Evolutionary conservation across 2,888 invertebrate genomes (phyloP).

Genomic region (Dorcus parallelipipedus): DNA sequence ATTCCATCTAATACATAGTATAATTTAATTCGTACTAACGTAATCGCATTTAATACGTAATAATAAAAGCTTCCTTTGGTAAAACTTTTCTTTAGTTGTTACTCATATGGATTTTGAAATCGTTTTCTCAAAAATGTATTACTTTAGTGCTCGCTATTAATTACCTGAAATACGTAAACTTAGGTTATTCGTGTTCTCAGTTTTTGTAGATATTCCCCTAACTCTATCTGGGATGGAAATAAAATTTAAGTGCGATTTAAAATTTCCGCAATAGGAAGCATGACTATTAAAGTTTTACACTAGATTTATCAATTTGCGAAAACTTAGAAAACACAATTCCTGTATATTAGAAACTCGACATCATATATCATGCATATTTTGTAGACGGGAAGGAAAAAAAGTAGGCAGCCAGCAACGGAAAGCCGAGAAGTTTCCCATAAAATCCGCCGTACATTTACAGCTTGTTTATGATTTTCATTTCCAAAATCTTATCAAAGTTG

Average conservation of each 20-base stretch:
- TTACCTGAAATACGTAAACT: too few species aligned
- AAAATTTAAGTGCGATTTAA: neutral
- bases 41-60: too few species aligned
- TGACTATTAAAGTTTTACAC: neutral
- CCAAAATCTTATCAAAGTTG: constrained; percentile 2
- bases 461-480: constrained; percentile 2
- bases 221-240: too few species aligned
- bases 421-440: neutral
- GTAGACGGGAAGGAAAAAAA: neutral
- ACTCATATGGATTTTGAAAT: too few species aligned
- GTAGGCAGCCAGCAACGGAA: neutral
- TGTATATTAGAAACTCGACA: neutral
- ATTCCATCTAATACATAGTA: too few species aligned
- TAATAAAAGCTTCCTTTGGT: too few species aligned
- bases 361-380: neutral
- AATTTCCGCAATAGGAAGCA: neutral
- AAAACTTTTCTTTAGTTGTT: too few species aligned
- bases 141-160: too few species aligned
- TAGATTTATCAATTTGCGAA: neutral
- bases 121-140: too few species aligned
- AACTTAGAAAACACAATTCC: neutral
- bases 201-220: too few species aligned
- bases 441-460: neutral
- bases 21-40: too few species aligned
- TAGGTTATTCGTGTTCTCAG: too few species aligned